Conservation (phyloP, 1,140 invertebrate genomes). For the Heliothis virescens region DNA sequence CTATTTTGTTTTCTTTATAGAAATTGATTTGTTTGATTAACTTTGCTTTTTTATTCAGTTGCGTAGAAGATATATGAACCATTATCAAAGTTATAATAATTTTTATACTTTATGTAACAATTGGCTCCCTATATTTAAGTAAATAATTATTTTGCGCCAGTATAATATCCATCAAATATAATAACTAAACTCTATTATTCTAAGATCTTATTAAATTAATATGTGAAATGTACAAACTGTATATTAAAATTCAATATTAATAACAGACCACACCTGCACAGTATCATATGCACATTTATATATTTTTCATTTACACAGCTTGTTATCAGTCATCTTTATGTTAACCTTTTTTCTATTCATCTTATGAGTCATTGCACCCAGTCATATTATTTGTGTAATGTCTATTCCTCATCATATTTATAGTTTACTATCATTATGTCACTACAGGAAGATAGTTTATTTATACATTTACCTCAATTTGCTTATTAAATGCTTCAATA, state of each 20-base stretch:
- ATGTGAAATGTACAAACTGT: slow-evolving; percentile 37
- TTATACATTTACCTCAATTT: slow-evolving; percentile 10
- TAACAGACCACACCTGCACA: slow-evolving; percentile 40
- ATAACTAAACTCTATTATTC: background rate
- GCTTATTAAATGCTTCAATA: slow-evolving; percentile 7
- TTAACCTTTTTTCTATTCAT: slow-evolving; percentile 13
- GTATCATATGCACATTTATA: slow-evolving; percentile 33
- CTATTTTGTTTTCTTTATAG: slow-evolving; percentile 78
- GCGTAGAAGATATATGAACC: slow-evolving; percentile 39
- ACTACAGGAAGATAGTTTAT: slow-evolving; percentile 24
- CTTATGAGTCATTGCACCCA: background rate
- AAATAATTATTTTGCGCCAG: slow-evolving; percentile 32
- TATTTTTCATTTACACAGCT: slow-evolving; percentile 41
- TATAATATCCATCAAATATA: background rate
- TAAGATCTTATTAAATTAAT: background rate
- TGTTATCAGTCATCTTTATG: slow-evolving; percentile 21
- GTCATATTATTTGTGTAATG: slow-evolving; percentile 22
- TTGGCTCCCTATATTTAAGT: slow-evolving; percentile 52
- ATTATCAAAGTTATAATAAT: slow-evolving; percentile 35
- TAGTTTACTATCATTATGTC: slow-evolving; percentile 8
- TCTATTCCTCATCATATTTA: slow-evolving; percentile 22
- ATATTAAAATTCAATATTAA: slow-evolving; percentile 11
- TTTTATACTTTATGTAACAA: slow-evolving; percentile 28
- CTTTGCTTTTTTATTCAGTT: slow-evolving; percentile 55
- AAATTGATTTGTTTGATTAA: slow-evolving; percentile 50